Evolutionary conservation across 2,113 vertebrate genomes (phyloP), one percentile per base, ranked within the genome.

Genomic region (Charadrius vociferus): DNA sequence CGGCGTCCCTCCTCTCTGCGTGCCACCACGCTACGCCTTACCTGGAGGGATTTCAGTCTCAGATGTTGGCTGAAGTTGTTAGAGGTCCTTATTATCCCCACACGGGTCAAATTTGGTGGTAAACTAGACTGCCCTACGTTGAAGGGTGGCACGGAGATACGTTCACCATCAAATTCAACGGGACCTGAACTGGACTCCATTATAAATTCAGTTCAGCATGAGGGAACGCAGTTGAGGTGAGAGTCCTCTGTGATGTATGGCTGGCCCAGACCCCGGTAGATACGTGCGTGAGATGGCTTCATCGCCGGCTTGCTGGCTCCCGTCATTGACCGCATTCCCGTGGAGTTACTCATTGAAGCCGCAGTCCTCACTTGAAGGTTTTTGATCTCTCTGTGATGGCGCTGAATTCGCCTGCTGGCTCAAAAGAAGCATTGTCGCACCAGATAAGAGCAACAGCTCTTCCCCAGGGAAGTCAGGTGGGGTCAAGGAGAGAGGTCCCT

Each of bases 1-100:
- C 10, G 23, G 30, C 30, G 3, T 62, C 45, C 61, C 39, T 47
- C 37, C 21, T 32, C 24, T 47, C 53, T 5, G 1, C 26, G 2
- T 13, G 23, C 36, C 19, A 3, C 65, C 26, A 19, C 8, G 2
- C 30, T 4, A 14, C 9, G 2, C 5, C 0, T 45, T 14, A 17
- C 43, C 59, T 18, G 8, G 14, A 72, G 62, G 30, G 39, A 26
- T 23, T 92, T 53, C 34, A n/a, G 52, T 11, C 29, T 59, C 16
- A 12, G 24, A 4, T 10, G 45, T 21, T 37, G 58, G 43, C 37
- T 45, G 0, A 37, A 74, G 29, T 11, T 16, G 34, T 43, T 52
- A 14, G 22, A 53, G 34, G 1, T 15, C 53, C 53, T 37, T 13
- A 7, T 47, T 53, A 52, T 45, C n/a, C 36, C 37, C 21, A 4